phyloP scores from a whole-genome alignment of 2,113 vertebrate species.

The Coregonus clupeaformis region DNA sequence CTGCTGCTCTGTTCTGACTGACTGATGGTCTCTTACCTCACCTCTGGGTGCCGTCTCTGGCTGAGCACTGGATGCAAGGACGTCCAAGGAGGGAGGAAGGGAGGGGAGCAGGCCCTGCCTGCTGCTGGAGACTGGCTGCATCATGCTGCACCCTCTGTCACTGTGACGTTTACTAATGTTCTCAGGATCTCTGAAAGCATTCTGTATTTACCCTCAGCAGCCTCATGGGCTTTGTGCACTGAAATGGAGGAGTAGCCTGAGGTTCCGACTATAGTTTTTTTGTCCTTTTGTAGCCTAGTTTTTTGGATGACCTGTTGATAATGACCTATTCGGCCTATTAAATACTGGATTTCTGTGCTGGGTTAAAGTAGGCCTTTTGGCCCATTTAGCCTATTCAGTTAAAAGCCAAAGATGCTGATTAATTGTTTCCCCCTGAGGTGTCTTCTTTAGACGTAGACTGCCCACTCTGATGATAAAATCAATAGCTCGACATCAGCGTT shows the following conservation, averaged over 20 bases:
- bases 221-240: not conserved
- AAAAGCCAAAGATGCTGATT: not conserved
- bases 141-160: constrained; percentile 47
- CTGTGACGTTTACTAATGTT: not conserved
- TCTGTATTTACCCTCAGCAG: not conserved
- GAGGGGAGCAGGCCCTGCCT: not conserved
- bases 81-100: constrained; percentile 13
- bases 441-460: constrained; percentile 8
- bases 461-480: constrained; percentile 18
- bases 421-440: constrained; percentile 17
- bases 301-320: not conserved
- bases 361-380: not conserved
- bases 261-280: not conserved
- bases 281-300: not conserved
- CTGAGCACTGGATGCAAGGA: constrained; percentile 35
- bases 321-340: not conserved
- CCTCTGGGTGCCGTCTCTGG: not conserved
- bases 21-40: constrained; percentile 32
- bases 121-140: constrained; percentile 4
- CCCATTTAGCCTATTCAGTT: not conserved
- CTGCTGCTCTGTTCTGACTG: constrained; percentile 18
- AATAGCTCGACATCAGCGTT: constrained; percentile 29
- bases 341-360: not conserved
- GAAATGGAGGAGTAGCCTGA: not conserved
- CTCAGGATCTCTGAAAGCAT: not conserved